Percentiles rank a stretch among this genome's conserved stretches.
phyloP scores from a whole-genome alignment of 2,888 invertebrate genomes.

The Philereme transversata region DNA sequence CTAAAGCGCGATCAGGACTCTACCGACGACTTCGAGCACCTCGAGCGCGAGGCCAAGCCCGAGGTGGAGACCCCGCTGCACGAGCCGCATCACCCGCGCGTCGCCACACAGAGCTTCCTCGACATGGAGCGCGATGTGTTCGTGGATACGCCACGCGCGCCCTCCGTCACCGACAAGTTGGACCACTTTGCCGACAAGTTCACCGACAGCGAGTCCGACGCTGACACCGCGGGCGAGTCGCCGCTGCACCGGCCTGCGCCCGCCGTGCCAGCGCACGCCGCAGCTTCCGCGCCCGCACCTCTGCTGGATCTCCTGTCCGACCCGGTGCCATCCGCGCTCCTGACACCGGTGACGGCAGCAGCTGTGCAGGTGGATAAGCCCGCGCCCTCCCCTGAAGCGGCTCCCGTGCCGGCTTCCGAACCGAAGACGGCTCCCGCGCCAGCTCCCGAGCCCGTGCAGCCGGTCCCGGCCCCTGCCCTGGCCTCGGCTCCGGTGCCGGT shows the following conservation, averaged over 20 bases:
- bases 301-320: conserved; percentile 26
- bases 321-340: conserved; percentile 39
- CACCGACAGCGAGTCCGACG: conserved; percentile 84
- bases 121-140: conserved; percentile 79
- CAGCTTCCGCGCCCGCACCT: conserved; percentile 39
- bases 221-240: conserved; percentile 76
- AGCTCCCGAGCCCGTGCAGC: conserved; percentile 38
- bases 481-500: conserved; percentile 36
- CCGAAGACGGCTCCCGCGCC: conserved; percentile 41
- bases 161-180: conserved; percentile 64
- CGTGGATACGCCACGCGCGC: conserved; percentile 63
- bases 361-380: conserved; percentile 25
- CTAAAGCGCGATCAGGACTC: conserved; percentile 87
- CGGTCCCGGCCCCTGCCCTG: no score
- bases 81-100: conserved; percentile 55
- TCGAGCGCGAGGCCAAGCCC: conserved; percentile 84
- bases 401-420: conserved; percentile 28
- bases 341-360: conserved; percentile 33
- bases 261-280: conserved; percentile 50
- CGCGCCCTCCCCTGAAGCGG: conserved; percentile 64
- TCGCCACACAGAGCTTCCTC: conserved; percentile 72
- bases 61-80: conserved; percentile 53
- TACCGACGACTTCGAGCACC: conserved; percentile 89
- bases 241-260: conserved; percentile 69
- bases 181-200: conserved; percentile 82